Base-by-base conservation (phyloP, 2,888 invertebrate genomes). In the Trissolcus brochymenae region DNA sequence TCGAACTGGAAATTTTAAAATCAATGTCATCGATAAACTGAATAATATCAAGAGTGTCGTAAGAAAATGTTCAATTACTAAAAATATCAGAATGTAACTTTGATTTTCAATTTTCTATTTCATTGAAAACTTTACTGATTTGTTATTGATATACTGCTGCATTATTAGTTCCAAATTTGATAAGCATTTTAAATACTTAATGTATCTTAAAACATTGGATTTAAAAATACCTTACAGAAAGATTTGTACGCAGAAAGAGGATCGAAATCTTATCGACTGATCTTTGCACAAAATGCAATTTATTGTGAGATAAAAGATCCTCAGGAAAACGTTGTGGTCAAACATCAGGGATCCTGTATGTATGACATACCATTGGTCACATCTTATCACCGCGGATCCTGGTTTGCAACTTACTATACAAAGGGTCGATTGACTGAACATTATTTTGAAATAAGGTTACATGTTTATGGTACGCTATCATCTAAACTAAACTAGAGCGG, bases 261-360 rank as follows among this genome's bases (percentile, higher is more conserved):
- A 16, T 46, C 56, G 16, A 70, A 71, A 56, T 65, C 61, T 54
- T 70, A 74, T 57, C 57, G 54, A 62, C 56, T 78, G 35, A 51
- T 40, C 4, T 78, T 78, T 14, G 65, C 54, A 6, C 73, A 55
- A 56, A 54, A 59, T 19, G 61, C 19, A 4, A 64, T 29, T 41
- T 84, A 81, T 67, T 87, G 85, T 17, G 81, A 83, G 62, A 56
- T 86, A 2, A 71, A 76, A 59, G 79, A 79, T 80, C 84, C 87
- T 4, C 77, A 80, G 13, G 85, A 84, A 13, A 68, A 79, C 0
- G 19, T 65, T n/a, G 60, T 81, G 9, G 80, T 76, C 0, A 11
- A 80, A 11, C 61, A 57, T 19, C n/a, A 61, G 13, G 79, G 81
- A 43, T 9, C 9, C 0, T 87, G 86, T 60, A 16, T n/a, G 4